Evolutionary conservation across 2,113 vertebrate species (phyloP).

Genomic region (Hippotragus niger): DNA sequence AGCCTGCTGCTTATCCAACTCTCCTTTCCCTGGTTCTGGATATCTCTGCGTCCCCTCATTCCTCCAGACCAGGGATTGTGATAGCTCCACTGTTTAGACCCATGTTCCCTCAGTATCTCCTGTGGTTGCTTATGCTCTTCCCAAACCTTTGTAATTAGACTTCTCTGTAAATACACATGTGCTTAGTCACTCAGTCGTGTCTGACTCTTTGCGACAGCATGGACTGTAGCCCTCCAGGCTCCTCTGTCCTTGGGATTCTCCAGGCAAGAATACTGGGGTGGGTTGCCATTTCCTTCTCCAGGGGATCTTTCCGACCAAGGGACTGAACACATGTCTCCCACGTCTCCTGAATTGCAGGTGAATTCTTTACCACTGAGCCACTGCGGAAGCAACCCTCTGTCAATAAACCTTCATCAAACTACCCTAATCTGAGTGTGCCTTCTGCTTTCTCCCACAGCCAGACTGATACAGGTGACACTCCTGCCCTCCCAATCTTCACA

Average conservation of each 20-base stretch:
- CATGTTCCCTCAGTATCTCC: not conserved
- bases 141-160: not conserved
- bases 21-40: not conserved
- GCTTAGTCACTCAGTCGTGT: not conserved
- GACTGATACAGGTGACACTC: not conserved
- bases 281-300: not conserved
- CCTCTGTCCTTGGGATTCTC: not conserved
- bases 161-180: not conserved
- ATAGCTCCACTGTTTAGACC: not conserved
- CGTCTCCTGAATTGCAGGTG: not conserved
- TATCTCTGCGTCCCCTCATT: not conserved
- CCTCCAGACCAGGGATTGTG: not conserved
- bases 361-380: not conserved
- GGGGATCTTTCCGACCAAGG: not conserved
- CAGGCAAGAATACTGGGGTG: not conserved
- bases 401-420: not conserved
- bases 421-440: not conserved
- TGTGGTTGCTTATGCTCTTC: not conserved
- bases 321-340: fast-evolving
- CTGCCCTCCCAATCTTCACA: not conserved
- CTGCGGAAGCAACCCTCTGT: not conserved
- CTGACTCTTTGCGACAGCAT: fast-evolving
- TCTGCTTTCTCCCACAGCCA: not conserved
- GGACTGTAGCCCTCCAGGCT: not conserved
- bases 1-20: not conserved